Conservation (phyloP, 2,888 invertebrate genomes). For the Oegoconia quadripuncta region DNA sequence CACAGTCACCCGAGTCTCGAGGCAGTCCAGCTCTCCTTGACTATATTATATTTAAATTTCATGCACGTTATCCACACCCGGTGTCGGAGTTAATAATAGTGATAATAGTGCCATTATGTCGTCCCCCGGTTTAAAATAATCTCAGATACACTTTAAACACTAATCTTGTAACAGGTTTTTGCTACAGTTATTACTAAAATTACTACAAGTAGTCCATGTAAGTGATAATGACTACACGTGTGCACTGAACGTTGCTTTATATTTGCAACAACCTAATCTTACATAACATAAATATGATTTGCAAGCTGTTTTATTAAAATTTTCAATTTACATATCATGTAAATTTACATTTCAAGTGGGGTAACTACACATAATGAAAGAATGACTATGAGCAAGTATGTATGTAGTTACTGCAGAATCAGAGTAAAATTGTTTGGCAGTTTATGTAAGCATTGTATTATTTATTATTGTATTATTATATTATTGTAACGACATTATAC, state of each 20-base stretch:
- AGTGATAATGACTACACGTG: constrained; percentile 13
- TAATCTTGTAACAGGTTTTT: constrained; percentile 19
- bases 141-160: constrained; percentile 11
- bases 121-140: constrained; percentile 23
- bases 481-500: too few relatives aligned
- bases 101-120: constrained; percentile 30
- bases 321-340: not conserved
- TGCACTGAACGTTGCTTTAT: not conserved
- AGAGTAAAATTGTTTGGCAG: too few relatives aligned
- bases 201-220: constrained; percentile 9
- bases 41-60: constrained; percentile 20
- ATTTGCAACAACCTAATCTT: not conserved
- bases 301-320: not conserved
- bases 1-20: not conserved
- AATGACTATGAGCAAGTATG: not conserved
- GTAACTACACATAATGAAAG: not conserved
- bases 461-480: too few relatives aligned
- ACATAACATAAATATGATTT: not conserved
- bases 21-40: constrained; percentile 7
- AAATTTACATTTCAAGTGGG: not conserved
- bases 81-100: constrained; percentile 24
- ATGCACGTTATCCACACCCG: constrained; percentile 23
- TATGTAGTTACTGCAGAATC: too few relatives aligned
- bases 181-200: constrained; percentile 17
- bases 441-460: too few relatives aligned